phyloP scores from a whole-genome alignment of 30 jellyfish, hydroid and myxozoan species.

The Chironex yamaguchii region DNA sequence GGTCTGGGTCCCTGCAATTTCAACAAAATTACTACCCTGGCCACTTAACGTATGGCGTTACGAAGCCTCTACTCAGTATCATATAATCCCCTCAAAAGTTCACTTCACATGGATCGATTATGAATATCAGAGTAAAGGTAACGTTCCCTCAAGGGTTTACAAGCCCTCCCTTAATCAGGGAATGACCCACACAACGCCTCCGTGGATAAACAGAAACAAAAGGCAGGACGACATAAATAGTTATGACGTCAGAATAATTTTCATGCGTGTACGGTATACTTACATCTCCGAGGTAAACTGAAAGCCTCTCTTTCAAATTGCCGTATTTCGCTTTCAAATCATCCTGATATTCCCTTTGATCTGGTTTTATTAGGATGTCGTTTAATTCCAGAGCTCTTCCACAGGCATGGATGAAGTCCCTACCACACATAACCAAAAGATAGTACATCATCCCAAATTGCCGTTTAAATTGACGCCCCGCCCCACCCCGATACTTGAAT shows the following conservation, averaged over 20 bases:
- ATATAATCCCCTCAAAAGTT: too few species aligned
- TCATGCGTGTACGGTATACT: background rate
- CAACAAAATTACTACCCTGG: too few species aligned
- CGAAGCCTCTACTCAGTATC: too few species aligned
- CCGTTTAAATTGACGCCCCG: too few species aligned
- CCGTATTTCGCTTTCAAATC: constrained; percentile 83
- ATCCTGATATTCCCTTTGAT: constrained; percentile 87
- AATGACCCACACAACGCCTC: background rate
- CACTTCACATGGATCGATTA: too few species aligned
- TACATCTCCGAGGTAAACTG: constrained; percentile 73
- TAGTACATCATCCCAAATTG: background rate
- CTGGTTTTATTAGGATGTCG: constrained; percentile 80
- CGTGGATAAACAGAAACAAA: background rate
- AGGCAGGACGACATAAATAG: background rate
- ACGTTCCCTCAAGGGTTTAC: too few species aligned
- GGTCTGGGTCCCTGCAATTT: too few species aligned
- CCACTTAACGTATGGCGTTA: too few species aligned
- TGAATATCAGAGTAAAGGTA: too few species aligned
- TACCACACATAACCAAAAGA: background rate
- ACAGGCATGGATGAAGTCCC: constrained; percentile 84
- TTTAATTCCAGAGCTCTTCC: constrained; percentile 90
- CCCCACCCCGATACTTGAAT: too few species aligned
- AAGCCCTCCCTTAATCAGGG: too few species aligned
- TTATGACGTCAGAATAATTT: background rate
- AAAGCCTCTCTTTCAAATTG: constrained; percentile 73